A percentile compares a stretch with the other conserved stretches of the same genome.
Evolutionary conservation across 2,888 invertebrate species (phyloP).

Genomic region (Drosophila ezoana): DNA sequence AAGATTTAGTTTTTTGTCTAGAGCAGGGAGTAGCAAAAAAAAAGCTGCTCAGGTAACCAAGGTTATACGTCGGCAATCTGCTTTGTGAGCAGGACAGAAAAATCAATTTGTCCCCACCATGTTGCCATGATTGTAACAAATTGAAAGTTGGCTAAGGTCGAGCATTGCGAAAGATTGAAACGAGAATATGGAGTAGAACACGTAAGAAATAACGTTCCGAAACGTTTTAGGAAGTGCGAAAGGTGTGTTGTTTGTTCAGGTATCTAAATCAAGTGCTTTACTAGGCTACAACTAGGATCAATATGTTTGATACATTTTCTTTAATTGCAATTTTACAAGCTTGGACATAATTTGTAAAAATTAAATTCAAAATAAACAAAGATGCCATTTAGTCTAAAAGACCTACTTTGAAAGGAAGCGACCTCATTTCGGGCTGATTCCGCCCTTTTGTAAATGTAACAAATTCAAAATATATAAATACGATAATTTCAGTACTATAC

Average conservation of each 20-base stretch:
- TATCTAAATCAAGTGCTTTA: no score
- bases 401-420: no score
- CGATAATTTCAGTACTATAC: neutral
- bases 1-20: slow-evolving; percentile 26
- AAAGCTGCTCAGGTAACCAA: slow-evolving; percentile 48
- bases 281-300: no score
- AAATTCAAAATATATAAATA: neutral
- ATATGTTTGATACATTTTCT: no score
- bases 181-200: neutral
- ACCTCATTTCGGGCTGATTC: slow-evolving; percentile 18
- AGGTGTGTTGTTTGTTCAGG: no score
- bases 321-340: no score
- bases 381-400: no score
- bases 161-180: slow-evolving; percentile 18
- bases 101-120: slow-evolving; percentile 57
- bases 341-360: no score
- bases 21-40: slow-evolving; percentile 1
- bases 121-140: slow-evolving; percentile 10
- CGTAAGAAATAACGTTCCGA: neutral
- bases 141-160: slow-evolving; percentile 33
- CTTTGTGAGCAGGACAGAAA: slow-evolving; percentile 42
- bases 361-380: no score
- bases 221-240: neutral
- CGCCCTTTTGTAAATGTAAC: slow-evolving; percentile 22
- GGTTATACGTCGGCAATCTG: slow-evolving; percentile 58